Evolutionary conservation across 2,113 vertebrate species (phyloP).

Genomic region (Platichthys flesus): DNA sequence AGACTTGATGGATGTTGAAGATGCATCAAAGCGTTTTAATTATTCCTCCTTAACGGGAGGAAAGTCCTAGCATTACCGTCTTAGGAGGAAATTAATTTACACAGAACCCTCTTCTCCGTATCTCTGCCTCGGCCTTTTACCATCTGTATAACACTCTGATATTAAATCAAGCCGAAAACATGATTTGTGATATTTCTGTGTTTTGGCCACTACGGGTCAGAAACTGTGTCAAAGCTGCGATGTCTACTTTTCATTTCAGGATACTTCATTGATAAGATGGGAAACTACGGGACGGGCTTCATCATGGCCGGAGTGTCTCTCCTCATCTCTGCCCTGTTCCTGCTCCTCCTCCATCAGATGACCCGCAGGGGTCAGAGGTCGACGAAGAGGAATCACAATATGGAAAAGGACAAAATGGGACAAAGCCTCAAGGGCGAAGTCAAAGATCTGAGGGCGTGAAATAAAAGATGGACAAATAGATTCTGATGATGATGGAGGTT

Average conservation of each 20-base stretch:
- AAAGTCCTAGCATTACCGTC: conserved; percentile 8
- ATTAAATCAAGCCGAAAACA: background rate
- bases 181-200: background rate
- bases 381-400: background rate
- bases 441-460: too few relatives aligned
- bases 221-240: background rate
- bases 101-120: conserved; percentile 1
- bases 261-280: conserved; percentile 76
- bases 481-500: too few relatives aligned
- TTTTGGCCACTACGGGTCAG: background rate
- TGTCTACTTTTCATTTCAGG: conserved; percentile 45
- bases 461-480: too few relatives aligned
- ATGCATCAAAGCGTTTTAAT: conserved; percentile 58
- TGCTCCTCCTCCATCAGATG: conserved; percentile 62
- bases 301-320: conserved; percentile 71
- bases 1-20: conserved; percentile 40
- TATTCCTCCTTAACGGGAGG: conserved; percentile 34
- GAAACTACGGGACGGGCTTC: conserved; percentile 68
- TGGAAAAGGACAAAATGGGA: background rate
- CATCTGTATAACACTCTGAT: background rate
- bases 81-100: conserved; percentile 30
- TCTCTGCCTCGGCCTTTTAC: background rate
- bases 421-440: too few relatives aligned
- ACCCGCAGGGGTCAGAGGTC: conserved; percentile 33
- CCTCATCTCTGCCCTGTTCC: conserved; percentile 70